These are phyloP conservation scores for Platorchestia sp. DNA, from an alignment of 1,140 invertebrate species.

Conservation along the genomic window DNA sequence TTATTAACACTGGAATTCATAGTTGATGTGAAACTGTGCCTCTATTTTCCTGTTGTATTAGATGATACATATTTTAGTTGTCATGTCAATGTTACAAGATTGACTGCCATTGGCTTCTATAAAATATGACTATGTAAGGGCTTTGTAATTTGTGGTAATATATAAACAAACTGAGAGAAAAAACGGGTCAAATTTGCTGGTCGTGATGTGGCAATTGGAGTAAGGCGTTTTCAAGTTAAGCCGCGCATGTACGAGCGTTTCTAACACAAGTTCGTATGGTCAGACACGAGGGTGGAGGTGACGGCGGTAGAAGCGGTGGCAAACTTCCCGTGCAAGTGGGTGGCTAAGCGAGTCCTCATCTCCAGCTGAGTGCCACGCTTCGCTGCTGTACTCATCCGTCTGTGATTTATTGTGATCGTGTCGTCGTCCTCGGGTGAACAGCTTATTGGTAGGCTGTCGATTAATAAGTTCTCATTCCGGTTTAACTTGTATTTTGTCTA, in stretches of 20 bases:
- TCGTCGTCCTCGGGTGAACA: background rate
- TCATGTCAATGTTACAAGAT: background rate
- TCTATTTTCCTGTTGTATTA: background rate
- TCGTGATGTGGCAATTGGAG: background rate
- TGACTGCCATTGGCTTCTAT: background rate
- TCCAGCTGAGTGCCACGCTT: conserved; percentile 37
- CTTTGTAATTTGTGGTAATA: too few species aligned
- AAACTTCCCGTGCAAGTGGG: conserved; percentile 63
- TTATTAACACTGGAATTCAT: background rate
- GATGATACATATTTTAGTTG: background rate
- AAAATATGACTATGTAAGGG: background rate
- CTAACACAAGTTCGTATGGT: background rate
- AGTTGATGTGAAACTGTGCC: background rate
- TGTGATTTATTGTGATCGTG: background rate
- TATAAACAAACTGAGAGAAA: too few species aligned
- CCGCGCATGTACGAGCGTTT: background rate
- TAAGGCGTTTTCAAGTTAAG: background rate
- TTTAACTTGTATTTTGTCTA: background rate
- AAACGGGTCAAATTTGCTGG: background rate
- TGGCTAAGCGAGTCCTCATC: conserved; percentile 57
- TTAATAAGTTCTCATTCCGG: background rate
- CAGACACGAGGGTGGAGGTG: conserved; percentile 62
- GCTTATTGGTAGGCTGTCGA: background rate
- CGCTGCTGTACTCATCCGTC: background rate
- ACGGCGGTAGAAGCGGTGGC: conserved; percentile 60